Conservation (phyloP, 2,888 invertebrate genomes). For the Nasonia oneida region DNA sequence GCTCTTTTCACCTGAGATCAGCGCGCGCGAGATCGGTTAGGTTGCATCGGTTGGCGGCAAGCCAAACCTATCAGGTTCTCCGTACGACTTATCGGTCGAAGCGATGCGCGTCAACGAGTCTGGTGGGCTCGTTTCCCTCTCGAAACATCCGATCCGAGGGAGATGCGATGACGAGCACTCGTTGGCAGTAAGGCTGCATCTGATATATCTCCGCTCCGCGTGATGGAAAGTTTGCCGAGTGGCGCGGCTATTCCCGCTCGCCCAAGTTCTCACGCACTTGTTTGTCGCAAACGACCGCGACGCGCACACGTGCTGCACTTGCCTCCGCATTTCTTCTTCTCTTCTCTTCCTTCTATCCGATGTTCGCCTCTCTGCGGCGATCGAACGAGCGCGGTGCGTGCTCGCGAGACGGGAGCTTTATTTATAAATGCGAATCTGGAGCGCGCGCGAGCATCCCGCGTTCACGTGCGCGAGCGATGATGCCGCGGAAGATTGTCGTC, state of each 20-base stretch:
- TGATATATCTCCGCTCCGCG: not conserved
- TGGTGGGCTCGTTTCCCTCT: not conserved
- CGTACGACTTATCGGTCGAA: not conserved
- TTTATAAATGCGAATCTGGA: slow-evolving; percentile 64
- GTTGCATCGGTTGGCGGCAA: no score
- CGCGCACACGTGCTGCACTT: not conserved
- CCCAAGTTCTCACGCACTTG: slow-evolving; percentile 18
- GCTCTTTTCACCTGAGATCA: no score
- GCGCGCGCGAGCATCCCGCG: slow-evolving; percentile 65
- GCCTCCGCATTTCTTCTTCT: not conserved
- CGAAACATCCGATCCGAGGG: not conserved
- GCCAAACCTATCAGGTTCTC: no score
- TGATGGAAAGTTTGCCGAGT: not conserved
- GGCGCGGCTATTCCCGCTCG: not conserved
- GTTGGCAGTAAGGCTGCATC: not conserved
- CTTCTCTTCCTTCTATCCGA: no score
- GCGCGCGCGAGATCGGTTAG: no score
- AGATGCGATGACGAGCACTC: no score
- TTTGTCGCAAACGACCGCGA: not conserved
- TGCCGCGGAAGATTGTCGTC: not conserved
- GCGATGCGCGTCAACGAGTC: not conserved
- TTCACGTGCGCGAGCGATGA: slow-evolving; percentile 66
- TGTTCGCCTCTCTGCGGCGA: not conserved
- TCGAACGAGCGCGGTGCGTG: not conserved
- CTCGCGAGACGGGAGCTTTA: not conserved